A percentile compares a stretch with the other conserved stretches of the same genome.
phyloP scores from a whole-genome alignment of 1,140 invertebrate genomes.

The Heliconius eleuchia region DNA sequence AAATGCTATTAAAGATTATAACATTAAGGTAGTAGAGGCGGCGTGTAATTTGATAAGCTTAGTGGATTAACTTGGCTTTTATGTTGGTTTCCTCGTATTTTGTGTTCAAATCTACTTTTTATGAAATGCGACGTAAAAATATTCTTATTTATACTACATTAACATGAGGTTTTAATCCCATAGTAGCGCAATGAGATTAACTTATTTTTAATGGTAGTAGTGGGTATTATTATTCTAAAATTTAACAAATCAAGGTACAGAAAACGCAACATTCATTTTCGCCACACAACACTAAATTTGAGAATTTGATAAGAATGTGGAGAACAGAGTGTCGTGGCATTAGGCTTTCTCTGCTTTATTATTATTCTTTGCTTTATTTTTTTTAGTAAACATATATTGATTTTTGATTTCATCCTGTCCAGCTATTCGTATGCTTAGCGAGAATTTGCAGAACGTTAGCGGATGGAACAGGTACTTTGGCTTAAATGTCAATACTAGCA shows the following conservation, averaged over 20 bases:
- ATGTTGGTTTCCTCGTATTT: not conserved
- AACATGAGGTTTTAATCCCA: not conserved
- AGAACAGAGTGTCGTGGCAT: not conserved
- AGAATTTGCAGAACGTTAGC: too few species aligned
- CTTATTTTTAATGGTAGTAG: not conserved
- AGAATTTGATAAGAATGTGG: not conserved
- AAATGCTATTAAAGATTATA: slow-evolving; percentile 23
- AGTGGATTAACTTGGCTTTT: slow-evolving; percentile 7
- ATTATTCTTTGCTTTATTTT: too few species aligned
- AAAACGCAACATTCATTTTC: not conserved
- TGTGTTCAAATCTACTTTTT: not conserved
- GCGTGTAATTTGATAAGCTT: slow-evolving; percentile 24
- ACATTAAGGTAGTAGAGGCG: not conserved
- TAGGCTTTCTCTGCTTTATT: too few species aligned
- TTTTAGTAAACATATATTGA: too few species aligned
- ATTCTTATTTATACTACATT: not conserved
- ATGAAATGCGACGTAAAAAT: not conserved
- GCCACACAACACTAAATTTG: not conserved
- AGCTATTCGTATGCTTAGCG: too few species aligned
- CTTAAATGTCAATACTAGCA: too few species aligned
- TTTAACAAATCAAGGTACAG: too few species aligned
- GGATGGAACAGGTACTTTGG: too few species aligned
- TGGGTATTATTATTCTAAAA: not conserved
- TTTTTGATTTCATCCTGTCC: too few species aligned
- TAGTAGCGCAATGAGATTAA: not conserved